Percentiles rank a stretch among this genome's conserved stretches.
These are phyloP conservation scores for Poeciliopsis prolifica DNA, from an alignment of 2,113 vertebrate species.

Conservation along the genomic window DNA sequence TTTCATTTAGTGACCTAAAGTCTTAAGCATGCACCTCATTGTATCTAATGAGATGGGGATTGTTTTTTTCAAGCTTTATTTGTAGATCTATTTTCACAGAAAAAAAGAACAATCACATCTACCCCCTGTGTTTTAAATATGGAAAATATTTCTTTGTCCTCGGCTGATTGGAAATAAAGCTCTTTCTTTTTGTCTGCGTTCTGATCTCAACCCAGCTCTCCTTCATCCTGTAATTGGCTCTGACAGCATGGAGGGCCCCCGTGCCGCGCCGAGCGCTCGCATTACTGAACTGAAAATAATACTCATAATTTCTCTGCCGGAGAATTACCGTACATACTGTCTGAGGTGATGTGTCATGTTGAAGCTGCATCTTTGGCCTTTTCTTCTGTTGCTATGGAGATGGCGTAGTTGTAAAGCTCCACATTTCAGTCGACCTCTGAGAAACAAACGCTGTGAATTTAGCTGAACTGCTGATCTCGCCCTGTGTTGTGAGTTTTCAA, in stretches of 20 bases:
- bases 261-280: not conserved
- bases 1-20: too few species aligned
- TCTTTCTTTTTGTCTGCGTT: not conserved
- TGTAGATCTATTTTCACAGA: too few species aligned
- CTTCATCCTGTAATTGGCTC: not conserved
- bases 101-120: too few species aligned
- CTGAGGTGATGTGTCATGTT: not conserved
- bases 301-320: not conserved
- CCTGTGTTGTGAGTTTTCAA: slow-evolving; percentile 4
- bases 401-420: not conserved
- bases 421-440: not conserved
- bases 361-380: not conserved
- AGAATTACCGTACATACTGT: not conserved
- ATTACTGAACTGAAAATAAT: slow-evolving; percentile 3
- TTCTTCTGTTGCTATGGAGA: slow-evolving; percentile 3
- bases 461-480: slow-evolving; percentile 5
- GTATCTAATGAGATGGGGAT: too few species aligned
- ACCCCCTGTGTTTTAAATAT: too few species aligned
- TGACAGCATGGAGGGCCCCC: not conserved
- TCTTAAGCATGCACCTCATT: too few species aligned
- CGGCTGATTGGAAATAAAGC: too few species aligned
- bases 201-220: not conserved
- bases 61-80: too few species aligned
- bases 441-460: slow-evolving; percentile 7
- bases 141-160: too few species aligned